A percentile compares a stretch with the other conserved stretches of the same genome.
Conservation (phyloP, 1,140 invertebrate species). For the Philopotamus ludificatus region DNA sequence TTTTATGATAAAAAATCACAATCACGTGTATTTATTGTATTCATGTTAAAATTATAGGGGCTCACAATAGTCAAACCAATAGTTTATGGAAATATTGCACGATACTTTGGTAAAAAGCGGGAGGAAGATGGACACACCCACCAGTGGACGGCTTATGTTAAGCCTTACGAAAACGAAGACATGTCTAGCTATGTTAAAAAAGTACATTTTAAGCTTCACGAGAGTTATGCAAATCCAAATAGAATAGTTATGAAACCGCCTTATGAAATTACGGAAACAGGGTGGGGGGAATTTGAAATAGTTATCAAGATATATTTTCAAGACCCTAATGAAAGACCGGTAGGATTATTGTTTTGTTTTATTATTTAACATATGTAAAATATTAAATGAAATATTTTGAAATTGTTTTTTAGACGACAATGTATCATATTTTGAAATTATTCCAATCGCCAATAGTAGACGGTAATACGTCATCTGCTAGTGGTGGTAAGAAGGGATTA, state of each 20-base stretch:
- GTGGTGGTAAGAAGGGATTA: conserved; percentile 77
- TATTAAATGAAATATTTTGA: conserved; percentile 11
- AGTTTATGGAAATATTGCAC: conserved; percentile 94
- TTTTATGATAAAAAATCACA: conserved; percentile 19
- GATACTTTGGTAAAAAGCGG: conserved; percentile 96
- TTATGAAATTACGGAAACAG: conserved; percentile 97
- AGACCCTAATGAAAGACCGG: conserved; percentile 93
- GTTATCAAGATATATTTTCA: conserved; percentile 98
- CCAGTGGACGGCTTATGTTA: conserved; percentile 97
- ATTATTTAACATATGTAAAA: background rate
- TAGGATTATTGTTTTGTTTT: conserved; percentile 55
- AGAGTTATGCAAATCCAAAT: conserved; percentile 95
- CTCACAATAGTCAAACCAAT: conserved; percentile 92
- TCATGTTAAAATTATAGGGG: conserved; percentile 64
- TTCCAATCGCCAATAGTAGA: conserved; percentile 75
- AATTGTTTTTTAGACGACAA: conserved; percentile 77
- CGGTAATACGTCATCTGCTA: conserved; percentile 59
- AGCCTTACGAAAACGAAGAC: conserved; percentile 91
- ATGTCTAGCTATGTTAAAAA: conserved; percentile 96
- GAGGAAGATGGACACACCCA: conserved; percentile 99
- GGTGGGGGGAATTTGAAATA: conserved; percentile 99
- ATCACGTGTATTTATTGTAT: conserved; percentile 8
- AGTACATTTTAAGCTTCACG: conserved; percentile 96
- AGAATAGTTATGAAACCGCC: conserved; percentile 91
- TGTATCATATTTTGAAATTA: conserved; percentile 94